These are phyloP conservation scores for Lissonota sp. DNA, from an alignment of 2,888 invertebrate genomes.

Conservation along the genomic window DNA sequence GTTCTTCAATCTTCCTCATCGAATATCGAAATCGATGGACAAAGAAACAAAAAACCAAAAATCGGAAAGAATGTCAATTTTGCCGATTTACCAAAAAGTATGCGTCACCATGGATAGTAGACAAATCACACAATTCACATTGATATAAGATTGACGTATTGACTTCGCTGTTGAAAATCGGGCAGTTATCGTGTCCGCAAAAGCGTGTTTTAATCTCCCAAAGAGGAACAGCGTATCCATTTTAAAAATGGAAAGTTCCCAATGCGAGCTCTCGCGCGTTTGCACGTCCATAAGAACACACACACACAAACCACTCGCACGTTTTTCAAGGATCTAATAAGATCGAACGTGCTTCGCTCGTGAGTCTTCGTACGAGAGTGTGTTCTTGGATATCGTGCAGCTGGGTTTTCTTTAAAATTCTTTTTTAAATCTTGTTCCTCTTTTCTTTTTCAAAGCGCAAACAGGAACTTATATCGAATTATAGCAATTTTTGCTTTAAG, in stretches of 20 bases:
- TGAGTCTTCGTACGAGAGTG: conserved; percentile 26
- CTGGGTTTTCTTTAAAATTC: background rate
- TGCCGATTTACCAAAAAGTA: conserved; percentile 61
- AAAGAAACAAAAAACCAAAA: conserved; percentile 15
- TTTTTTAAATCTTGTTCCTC: background rate
- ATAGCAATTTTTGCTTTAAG: conserved; percentile 77
- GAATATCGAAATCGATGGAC: conserved; percentile 29
- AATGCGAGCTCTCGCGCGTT: conserved; percentile 36
- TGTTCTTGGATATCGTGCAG: background rate
- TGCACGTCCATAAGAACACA: conserved; percentile 24
- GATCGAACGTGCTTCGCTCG: conserved; percentile 45
- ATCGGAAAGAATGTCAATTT: conserved; percentile 34
- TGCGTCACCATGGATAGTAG: conserved; percentile 44
- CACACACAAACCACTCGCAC: background rate
- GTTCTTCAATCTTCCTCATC: conserved; percentile 20
- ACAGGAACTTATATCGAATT: conserved; percentile 47
- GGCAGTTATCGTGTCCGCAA: conserved; percentile 75
- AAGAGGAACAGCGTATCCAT: conserved; percentile 46
- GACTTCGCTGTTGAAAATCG: conserved; percentile 74
- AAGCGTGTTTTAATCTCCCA: conserved; percentile 52
- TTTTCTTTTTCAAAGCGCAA: conserved; percentile 41
- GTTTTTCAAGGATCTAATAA: conserved; percentile 34
- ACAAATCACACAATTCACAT: conserved; percentile 52
- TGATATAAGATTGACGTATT: conserved; percentile 68
- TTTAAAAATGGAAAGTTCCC: conserved; percentile 41